Evolutionary conservation across 2,888 invertebrate genomes (phyloP).

Genomic region (Noctuana brunneofusca): DNA sequence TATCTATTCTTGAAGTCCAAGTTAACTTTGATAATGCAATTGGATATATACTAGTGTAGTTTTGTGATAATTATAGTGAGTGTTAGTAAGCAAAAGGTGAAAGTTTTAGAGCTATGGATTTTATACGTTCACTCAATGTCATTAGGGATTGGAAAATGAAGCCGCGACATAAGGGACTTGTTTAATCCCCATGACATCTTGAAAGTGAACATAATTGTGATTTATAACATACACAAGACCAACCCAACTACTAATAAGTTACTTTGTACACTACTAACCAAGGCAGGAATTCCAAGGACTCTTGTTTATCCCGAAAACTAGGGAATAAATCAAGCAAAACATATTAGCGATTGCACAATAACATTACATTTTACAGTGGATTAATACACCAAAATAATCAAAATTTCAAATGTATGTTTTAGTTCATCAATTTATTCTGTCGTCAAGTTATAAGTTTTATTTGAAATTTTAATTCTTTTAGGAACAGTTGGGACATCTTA

Average conservation of each 20-base stretch:
- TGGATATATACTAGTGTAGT: conserved; percentile 53
- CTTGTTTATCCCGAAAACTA: conserved; percentile 92
- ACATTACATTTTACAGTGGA: conserved; percentile 28
- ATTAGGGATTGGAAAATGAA: conserved; percentile 14
- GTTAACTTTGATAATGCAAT: conserved; percentile 61
- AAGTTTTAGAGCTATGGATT: conserved; percentile 34
- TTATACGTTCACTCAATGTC: conserved; percentile 14
- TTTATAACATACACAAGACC: conserved; percentile 36
- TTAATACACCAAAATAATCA: conserved; percentile 24
- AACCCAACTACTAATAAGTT: conserved; percentile 63
- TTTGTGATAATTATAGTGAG: conserved; percentile 58
- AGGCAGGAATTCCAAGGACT: conserved; percentile 90
- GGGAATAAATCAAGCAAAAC: conserved; percentile 79
- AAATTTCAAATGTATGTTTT: conserved; percentile 24
- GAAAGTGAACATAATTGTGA: conserved; percentile 11
- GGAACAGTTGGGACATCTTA: not conserved
- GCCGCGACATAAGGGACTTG: not conserved
- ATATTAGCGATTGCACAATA: conserved; percentile 52
- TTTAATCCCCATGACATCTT: conserved; percentile 10
- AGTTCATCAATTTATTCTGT: no score
- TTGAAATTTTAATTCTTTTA: conserved; percentile 27
- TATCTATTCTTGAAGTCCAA: conserved; percentile 83
- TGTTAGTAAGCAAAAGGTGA: conserved; percentile 67
- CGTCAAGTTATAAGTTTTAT: not conserved
- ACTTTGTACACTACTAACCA: conserved; percentile 87